phyloP scores from a whole-genome alignment of 2,797 vertebrate species.

The Sparidentex hasta region DNA sequence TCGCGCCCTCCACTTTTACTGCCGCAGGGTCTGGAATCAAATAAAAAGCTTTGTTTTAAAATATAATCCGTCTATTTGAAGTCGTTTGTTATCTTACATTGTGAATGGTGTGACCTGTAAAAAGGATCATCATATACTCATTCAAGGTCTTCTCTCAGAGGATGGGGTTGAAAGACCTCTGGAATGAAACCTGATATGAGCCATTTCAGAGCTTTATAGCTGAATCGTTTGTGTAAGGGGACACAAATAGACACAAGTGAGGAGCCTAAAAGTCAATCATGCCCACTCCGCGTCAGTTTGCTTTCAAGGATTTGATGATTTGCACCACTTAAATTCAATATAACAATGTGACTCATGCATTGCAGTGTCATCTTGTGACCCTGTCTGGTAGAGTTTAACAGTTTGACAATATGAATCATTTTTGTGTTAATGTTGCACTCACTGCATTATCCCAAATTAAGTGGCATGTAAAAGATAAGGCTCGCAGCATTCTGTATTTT shows the following conservation, averaged over 20 bases:
- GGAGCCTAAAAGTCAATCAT: background rate
- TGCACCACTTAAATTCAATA: background rate
- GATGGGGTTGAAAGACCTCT: background rate
- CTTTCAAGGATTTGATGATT: background rate
- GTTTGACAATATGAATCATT: background rate
- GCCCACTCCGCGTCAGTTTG: background rate
- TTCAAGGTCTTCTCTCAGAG: slow-evolving; percentile 43
- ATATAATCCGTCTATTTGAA: slow-evolving; percentile 20
- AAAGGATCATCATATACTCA: slow-evolving; percentile 23
- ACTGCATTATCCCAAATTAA: background rate
- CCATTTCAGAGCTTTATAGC: slow-evolving; percentile 12
- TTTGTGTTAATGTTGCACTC: background rate
- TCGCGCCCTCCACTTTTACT: slow-evolving; percentile 60
- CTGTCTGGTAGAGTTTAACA: background rate
- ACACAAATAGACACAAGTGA: background rate
- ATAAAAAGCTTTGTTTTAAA: slow-evolving; percentile 58
- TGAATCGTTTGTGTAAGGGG: background rate
- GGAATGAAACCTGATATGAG: slow-evolving; percentile 1
- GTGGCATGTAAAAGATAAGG: background rate
- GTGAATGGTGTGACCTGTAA: slow-evolving; percentile 32
- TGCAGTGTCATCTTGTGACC: background rate
- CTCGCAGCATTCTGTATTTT: background rate
- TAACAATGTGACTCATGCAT: background rate
- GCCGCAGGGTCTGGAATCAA: slow-evolving; percentile 46
- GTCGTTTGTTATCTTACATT: slow-evolving; percentile 38